Evolutionary conservation across 2,888 invertebrate species (phyloP), one percentile per base, ranked within the genome.

Genomic region (Lasius platythorax): DNA sequence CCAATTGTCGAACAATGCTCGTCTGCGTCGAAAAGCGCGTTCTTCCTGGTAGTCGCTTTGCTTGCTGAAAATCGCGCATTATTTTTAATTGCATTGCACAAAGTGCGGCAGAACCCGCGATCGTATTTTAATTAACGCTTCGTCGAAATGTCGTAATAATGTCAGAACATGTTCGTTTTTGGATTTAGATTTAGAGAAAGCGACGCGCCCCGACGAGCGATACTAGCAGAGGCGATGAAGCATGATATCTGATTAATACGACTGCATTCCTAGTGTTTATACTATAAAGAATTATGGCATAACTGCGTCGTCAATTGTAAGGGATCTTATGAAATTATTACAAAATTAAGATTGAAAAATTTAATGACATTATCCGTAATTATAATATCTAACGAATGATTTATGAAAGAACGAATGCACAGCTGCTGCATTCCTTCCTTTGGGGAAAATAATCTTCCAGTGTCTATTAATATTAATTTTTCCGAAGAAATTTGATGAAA

Each of bases 1-100:
- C 83, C 87, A 89, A 91, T 92, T 90, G 91, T 88, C 86, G 84
- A 87, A 85, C 88, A 66, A 72, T 58, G 67, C 63, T 56, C 43
- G 68, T 85, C 68, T 56, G 84, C 63, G 50, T 50, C 33, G 72
- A 61, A 58, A 70, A 73, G 79, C 67, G 53, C 50, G 73, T 64
- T 70, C 82, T 89, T 88, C 85, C 81, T 18, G 64, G 85, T 68
- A 18, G 33, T 37, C 37, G 53, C 15, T 46, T 43, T 33, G 50
- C n/a, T 23, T 37, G 9, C 30, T 43, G 33, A 37, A 64, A 78
- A 83, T 84, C 75, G 50, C 79, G 61, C 83, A n/a, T 76, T 30
- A 72, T 88, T 86, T 84, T 88, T 90, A 88, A 86, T 87, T 76
- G 86, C 75, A 78, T 78, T 83, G 88, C 37, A 90, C 83, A 72